Conservation (phyloP, 23 tunicate species). For the Trididemnum nubilum region DNA sequence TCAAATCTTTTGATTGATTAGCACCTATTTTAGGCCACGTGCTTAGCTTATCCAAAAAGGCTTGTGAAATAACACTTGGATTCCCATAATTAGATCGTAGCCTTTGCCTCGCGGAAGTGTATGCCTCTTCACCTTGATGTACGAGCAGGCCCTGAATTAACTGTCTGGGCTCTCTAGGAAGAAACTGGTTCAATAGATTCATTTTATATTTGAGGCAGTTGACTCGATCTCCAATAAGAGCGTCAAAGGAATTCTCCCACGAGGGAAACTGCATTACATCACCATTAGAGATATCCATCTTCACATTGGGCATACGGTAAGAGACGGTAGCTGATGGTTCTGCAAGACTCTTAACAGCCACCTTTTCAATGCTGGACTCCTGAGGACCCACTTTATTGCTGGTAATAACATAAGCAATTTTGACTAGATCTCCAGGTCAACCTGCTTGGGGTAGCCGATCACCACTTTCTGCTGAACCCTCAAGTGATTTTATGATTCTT, state of each 20-base stretch:
- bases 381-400: too few species aligned
- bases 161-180: conserved; percentile 5
- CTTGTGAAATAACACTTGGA: neutral
- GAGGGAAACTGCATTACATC: neutral
- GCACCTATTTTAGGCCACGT: neutral
- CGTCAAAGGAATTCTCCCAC: conserved; percentile 36
- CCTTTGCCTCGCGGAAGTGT: neutral
- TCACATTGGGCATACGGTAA: conserved; percentile 19
- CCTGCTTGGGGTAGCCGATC: too few species aligned
- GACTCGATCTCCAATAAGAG: neutral
- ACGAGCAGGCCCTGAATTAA: neutral
- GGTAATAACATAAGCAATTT: too few species aligned
- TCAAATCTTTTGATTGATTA: neutral
- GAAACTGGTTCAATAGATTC: conserved; percentile 13
- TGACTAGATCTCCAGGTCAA: too few species aligned
- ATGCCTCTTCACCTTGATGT: conserved; percentile 19
- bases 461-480: too few species aligned
- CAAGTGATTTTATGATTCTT: neutral
- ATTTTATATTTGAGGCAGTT: neutral
- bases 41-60: neutral
- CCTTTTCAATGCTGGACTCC: too few species aligned
- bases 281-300: conserved; percentile 18
- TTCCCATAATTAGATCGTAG: conserved; percentile 19
- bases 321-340: too few species aligned
- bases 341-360: too few species aligned